Percentiles rank a stretch among this genome's conserved stretches.
Evolutionary conservation across 1,140 invertebrate species (phyloP).

Genomic region (Rhopalosiphum padi): DNA sequence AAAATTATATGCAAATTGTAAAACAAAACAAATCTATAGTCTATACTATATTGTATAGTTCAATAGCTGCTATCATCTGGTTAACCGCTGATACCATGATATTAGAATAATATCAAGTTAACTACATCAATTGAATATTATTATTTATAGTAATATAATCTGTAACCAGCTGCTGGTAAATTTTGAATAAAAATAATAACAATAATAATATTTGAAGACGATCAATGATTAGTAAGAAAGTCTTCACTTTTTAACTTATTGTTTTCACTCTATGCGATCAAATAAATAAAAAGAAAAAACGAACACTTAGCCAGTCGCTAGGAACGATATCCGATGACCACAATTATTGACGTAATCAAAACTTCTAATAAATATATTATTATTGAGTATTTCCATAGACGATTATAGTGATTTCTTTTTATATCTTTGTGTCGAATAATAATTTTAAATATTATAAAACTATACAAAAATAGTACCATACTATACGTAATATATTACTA

Average conservation of each 20-base stretch:
- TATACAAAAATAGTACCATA: background rate
- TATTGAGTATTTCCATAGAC: background rate
- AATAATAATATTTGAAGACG: background rate
- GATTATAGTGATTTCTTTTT: background rate
- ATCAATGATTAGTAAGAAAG: background rate
- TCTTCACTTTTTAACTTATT: slow-evolving; percentile 10
- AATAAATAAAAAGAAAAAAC: background rate
- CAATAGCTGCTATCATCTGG: background rate
- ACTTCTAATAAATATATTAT: background rate
- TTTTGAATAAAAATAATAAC: background rate
- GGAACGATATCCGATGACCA: background rate
- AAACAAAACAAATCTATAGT: background rate
- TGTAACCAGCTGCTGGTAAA: background rate
- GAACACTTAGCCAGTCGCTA: background rate
- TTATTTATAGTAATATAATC: background rate
- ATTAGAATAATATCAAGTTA: background rate
- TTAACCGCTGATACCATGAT: background rate
- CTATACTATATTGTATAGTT: background rate
- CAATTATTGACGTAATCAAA: background rate
- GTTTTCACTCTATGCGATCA: background rate
- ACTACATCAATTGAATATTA: background rate
- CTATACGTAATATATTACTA: background rate
- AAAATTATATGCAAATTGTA: background rate
- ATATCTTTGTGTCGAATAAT: background rate
- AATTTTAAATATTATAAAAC: background rate